Evolutionary conservation across 2,888 invertebrate species (phyloP).

Genomic region (Phlogophora meticulosa): DNA sequence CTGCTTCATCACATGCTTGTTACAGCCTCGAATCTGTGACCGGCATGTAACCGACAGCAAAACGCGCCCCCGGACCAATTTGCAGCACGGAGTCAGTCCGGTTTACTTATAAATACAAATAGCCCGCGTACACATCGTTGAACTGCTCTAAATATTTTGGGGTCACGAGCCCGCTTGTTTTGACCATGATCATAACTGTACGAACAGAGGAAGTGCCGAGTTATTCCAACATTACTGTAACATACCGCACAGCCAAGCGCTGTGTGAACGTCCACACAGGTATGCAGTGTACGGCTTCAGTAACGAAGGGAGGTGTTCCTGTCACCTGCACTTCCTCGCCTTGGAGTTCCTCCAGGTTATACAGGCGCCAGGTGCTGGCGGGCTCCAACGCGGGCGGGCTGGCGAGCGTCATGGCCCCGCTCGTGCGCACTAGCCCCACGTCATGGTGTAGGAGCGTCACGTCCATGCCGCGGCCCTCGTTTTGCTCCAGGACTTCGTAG

Average conservation of each 20-base stretch:
- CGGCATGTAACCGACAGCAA: neutral
- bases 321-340: slow-evolving; percentile 73
- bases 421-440: slow-evolving; percentile 83
- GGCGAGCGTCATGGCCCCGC: slow-evolving; percentile 71
- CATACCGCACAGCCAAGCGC: no score
- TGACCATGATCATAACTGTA: no score
- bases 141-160: neutral
- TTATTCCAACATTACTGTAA: no score
- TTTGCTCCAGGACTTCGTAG: slow-evolving; percentile 76
- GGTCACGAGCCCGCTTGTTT: no score
- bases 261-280: no score
- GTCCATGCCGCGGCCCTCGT: slow-evolving; percentile 79
- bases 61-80: neutral
- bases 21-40: no score
- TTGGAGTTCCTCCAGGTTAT: slow-evolving; percentile 69
- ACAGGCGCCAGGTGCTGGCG: slow-evolving; percentile 64
- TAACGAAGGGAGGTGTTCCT: neutral
- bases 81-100: neutral
- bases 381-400: slow-evolving; percentile 53
- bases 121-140: neutral
- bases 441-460: slow-evolving; percentile 84
- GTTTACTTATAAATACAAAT: no score
- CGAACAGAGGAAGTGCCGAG: no score
- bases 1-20: no score
- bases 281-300: neutral